These are phyloP conservation scores for Scalopus aquaticus DNA, from an alignment of 2,113 vertebrate species.

Conservation along the genomic window DNA sequence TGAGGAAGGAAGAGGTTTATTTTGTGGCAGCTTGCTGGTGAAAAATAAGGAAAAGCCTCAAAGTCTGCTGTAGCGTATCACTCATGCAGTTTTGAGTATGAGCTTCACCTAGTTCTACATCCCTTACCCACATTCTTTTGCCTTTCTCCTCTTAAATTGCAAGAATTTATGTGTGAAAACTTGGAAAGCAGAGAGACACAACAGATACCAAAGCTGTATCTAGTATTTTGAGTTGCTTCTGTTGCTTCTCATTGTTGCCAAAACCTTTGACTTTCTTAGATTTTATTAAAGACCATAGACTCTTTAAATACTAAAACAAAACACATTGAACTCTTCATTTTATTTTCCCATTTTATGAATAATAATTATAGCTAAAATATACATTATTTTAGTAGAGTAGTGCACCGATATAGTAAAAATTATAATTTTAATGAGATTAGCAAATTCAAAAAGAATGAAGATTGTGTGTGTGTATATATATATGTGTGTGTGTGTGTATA, in stretches of 20 bases:
- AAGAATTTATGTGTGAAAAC: background rate
- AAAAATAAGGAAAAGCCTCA: background rate
- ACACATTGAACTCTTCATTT: background rate
- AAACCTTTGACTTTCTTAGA: background rate
- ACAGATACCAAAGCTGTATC: background rate
- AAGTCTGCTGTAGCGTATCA: background rate
- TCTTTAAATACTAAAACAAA: background rate
- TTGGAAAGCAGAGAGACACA: background rate
- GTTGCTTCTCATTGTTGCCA: background rate
- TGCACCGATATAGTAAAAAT: background rate
- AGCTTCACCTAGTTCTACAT: background rate
- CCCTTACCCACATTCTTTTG: background rate
- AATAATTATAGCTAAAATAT: background rate
- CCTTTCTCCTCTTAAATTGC: background rate
- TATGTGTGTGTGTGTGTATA: no score
- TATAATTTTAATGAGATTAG: background rate
- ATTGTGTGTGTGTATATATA: background rate
- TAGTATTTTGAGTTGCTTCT: background rate
- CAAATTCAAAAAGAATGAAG: background rate
- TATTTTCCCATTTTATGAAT: background rate
- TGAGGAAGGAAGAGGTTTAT: background rate
- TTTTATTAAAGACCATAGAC: background rate
- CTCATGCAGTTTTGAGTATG: background rate
- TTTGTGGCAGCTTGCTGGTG: background rate
- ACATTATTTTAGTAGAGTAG: background rate